Conservation (phyloP, 1,140 invertebrate species). For the Polypedilum vanderplanki region DNA sequence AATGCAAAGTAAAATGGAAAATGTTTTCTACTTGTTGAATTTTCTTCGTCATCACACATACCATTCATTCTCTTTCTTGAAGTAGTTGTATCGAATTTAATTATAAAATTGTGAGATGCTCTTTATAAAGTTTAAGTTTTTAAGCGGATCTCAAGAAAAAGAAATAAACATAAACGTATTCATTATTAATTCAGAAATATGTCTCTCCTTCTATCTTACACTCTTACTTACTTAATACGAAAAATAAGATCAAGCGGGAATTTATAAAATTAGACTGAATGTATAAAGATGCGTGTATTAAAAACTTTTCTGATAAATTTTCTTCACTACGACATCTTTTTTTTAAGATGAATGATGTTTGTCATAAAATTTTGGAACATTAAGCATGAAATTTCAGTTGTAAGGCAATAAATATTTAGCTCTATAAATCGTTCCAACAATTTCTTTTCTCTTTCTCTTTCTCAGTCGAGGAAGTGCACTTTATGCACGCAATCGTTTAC, state of each 20-base stretch:
- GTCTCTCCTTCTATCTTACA: neutral
- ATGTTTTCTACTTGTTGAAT: neutral
- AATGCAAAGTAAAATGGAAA: neutral
- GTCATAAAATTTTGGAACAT: slow-evolving; percentile 13
- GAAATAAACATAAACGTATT: neutral
- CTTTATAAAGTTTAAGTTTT: neutral
- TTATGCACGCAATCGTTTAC: slow-evolving; percentile 11
- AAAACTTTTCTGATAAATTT: neutral
- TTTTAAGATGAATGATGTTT: neutral
- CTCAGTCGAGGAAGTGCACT: neutral
- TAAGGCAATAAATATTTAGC: neutral
- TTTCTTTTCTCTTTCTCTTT: neutral
- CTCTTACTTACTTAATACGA: no score
- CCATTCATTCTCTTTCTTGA: neutral
- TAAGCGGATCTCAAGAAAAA: neutral
- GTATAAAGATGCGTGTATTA: neutral
- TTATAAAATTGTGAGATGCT: no score
- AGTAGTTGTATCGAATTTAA: neutral
- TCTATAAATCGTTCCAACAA: neutral
- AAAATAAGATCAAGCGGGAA: neutral
- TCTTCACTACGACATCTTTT: neutral
- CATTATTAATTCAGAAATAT: slow-evolving; percentile 5
- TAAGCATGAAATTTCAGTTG: slow-evolving; percentile 12
- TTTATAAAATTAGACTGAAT: slow-evolving; percentile 7
- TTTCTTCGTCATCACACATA: no score